phyloP scores from a whole-genome alignment of 2,797 vertebrate species.

The Enteromius trimaculatus region DNA sequence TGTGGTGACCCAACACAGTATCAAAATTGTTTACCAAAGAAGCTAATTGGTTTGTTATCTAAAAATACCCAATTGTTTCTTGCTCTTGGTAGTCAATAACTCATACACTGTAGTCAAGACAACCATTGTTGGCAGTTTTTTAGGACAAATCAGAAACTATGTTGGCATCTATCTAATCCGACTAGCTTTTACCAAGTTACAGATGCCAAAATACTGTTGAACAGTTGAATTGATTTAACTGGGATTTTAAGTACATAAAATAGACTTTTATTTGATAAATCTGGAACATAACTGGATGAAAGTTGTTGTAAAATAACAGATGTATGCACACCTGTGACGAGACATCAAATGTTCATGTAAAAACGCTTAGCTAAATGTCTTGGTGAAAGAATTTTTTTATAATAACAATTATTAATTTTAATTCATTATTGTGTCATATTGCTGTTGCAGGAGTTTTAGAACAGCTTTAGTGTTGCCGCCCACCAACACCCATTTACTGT shows the following conservation, averaged over 20 bases:
- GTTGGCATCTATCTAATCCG: not conserved
- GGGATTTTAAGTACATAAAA: not conserved
- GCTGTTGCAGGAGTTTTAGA: not conserved
- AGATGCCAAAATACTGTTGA: not conserved
- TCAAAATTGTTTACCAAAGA: not conserved
- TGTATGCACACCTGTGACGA: not conserved
- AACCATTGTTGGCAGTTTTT: not conserved
- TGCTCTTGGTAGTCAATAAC: not conserved
- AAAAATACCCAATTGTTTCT: not conserved
- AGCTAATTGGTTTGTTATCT: not conserved
- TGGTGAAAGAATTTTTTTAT: not conserved
- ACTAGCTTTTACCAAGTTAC: not conserved
- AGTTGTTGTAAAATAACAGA: not conserved
- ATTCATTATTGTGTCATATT: not conserved
- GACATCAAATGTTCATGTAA: not conserved
- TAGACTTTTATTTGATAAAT: not conserved
- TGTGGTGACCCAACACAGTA: not conserved
- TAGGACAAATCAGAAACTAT: not conserved
- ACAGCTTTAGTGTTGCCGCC: not conserved
- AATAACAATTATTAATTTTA: not conserved
- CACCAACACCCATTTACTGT: not conserved
- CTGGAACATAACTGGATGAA: not conserved
- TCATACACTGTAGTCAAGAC: not conserved
- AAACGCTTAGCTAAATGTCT: not conserved
- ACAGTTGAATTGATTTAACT: not conserved